Base-by-base conservation (phyloP, 1,140 invertebrate genomes). In the Pseudomyrmex dendroicus region DNA sequence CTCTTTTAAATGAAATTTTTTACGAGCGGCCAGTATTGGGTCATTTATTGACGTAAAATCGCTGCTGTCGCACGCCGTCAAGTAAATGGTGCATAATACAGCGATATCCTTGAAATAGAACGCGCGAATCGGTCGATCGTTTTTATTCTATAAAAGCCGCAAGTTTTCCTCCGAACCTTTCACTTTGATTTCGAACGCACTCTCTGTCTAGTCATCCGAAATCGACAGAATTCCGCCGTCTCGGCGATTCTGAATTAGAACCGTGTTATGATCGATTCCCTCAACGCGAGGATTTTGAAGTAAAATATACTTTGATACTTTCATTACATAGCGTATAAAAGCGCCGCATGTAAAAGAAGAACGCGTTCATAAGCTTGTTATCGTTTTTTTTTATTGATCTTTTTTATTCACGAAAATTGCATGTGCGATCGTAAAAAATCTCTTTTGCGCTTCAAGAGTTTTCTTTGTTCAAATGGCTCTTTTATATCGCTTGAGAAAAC, bases 31-130 rank as follows among this genome's bases (percentile, higher is more conserved):
- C n/a, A n/a, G 1, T 66, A 76, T 67, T 13, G 13, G 5, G 4
- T 52, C 35, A 50, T 12, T 46, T 57, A 8, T 67, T 56, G 35
- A 57, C 44, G 73, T 77, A 48, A 57, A 48, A 83, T 83, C 46
- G 57, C 25, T 13, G 25, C 10, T 35, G 25, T 44, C 3, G 48
- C 13, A 25, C 35, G 17, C 25, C 25, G 52, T 9, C 50, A 1
- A 48, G 44, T 73, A 78, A 50, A 68, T 64, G 67, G 67, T 82
- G 67, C 86, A 82, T 82, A 87, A 85, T 77, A 25, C 61, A 46
- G 86, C 86, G 84, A 59, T 82, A 68, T 77, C 82, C 89, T 86
- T 82, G 73, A 90, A 90, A 90, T 89, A 90, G 88, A 87, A 87
- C 64, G 54, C 44, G 82, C 72, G 62, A 48, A 68, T 83, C 73